A percentile compares a stretch with the other conserved stretches of the same genome.
These are phyloP conservation scores for Sardinella longiceps DNA, from an alignment of 2,797 vertebrate genomes.

Conservation along the genomic window DNA sequence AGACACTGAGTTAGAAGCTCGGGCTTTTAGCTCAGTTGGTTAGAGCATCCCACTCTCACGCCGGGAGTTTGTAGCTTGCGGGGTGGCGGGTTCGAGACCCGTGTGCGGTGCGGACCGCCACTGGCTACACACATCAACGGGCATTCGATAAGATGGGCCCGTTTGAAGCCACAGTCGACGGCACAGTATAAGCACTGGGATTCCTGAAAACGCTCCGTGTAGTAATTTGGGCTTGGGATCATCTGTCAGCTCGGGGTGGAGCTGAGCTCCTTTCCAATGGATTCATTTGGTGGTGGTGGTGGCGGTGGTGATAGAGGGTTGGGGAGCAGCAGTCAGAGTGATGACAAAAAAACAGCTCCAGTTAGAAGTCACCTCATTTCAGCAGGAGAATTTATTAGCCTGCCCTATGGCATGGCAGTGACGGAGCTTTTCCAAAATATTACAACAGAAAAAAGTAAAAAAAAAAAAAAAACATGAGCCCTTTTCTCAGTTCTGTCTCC, in stretches of 20 bases:
- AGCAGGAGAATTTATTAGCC: not conserved
- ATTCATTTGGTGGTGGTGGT: not conserved
- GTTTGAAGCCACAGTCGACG: constrained; percentile 30
- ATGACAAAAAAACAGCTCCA: not conserved
- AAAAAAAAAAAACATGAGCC: not conserved
- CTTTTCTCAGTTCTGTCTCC: not conserved
- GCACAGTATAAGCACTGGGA: not conserved
- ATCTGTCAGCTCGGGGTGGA: not conserved
- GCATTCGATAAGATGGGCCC: not conserved
- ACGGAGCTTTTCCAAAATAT: not conserved
- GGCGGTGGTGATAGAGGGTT: not conserved
- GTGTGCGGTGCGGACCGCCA: no score
- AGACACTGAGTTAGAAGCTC: no score
- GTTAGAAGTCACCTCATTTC: not conserved
- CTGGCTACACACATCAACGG: no score
- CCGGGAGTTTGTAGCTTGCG: no score
- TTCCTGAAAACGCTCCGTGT: not conserved
- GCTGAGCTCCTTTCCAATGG: not conserved
- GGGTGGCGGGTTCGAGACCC: no score
- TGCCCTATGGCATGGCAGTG: not conserved
- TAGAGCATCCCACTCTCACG: no score
- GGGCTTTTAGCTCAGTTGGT: no score
- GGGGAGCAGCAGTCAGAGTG: not conserved
- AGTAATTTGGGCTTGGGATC: not conserved
- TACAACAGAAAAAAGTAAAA: not conserved